phyloP scores from a whole-genome alignment of 2,113 vertebrate species.

The Sardina pilchardus region DNA sequence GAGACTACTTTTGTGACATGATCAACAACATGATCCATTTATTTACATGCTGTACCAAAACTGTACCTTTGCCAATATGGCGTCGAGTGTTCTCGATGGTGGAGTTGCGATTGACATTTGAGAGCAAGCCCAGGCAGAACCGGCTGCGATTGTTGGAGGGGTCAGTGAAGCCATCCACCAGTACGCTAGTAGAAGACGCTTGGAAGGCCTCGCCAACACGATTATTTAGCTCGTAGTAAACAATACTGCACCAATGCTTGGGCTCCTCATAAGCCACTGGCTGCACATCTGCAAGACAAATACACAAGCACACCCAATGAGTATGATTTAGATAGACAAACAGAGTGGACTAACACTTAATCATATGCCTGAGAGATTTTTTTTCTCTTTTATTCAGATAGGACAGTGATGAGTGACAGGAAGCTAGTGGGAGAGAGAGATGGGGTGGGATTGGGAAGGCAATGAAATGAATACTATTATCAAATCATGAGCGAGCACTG shows the following conservation, averaged over 20 bases:
- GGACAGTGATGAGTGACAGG: too few species aligned
- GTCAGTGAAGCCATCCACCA: slow-evolving; percentile 98
- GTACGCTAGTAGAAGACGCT: slow-evolving; percentile 92
- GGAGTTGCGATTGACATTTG: slow-evolving; percentile 98
- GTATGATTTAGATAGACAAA: not conserved
- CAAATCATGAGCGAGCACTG: not conserved
- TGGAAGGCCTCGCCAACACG: slow-evolving; percentile 96
- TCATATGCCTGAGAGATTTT: not conserved
- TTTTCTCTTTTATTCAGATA: too few species aligned
- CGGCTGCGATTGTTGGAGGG: slow-evolving; percentile 98
- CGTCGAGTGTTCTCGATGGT: slow-evolving; percentile 97
- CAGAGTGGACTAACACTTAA: not conserved
- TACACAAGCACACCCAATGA: not conserved
- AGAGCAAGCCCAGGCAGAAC: slow-evolving; percentile 96
- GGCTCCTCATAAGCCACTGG: slow-evolving; percentile 96
- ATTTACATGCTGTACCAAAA: not conserved
- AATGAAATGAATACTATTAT: not conserved
- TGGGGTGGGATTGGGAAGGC: too few species aligned
- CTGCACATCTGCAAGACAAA: slow-evolving; percentile 85
- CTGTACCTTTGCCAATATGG: slow-evolving; percentile 93
- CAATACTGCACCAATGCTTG: slow-evolving; percentile 98
- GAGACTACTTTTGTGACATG: not conserved
- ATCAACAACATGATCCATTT: not conserved
- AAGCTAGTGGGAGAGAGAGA: too few species aligned
- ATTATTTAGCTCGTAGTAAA: slow-evolving; percentile 99